These are phyloP conservation scores for Nephrotoma guestfalica DNA, from an alignment of 2,888 invertebrate species.

Conservation along the genomic window DNA sequence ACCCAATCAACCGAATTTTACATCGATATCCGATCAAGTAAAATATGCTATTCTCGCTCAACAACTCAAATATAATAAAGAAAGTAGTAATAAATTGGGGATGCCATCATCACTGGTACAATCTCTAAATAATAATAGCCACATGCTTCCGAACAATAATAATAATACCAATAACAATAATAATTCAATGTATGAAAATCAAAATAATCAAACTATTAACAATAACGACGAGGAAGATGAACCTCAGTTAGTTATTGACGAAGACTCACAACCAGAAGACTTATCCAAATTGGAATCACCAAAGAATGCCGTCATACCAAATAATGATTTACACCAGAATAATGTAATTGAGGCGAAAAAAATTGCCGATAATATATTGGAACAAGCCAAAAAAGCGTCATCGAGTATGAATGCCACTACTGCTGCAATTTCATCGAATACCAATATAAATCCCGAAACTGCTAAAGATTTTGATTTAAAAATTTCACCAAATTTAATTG, in stretches of 20 bases:
- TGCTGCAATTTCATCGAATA: conserved; percentile 11
- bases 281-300: conserved; percentile 11
- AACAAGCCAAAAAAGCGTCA: conserved; percentile 33
- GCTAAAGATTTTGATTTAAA: conserved; percentile 39
- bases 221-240: conserved; percentile 39
- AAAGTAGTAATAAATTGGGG: conserved; percentile 9
- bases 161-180: conserved; percentile 17
- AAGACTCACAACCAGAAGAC: conserved; percentile 22
- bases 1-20: conserved; percentile 10
- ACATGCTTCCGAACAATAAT: not conserved
- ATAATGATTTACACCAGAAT: conserved; percentile 31
- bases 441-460: conserved; percentile 19
- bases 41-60: conserved; percentile 66
- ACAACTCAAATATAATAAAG: conserved; percentile 49
- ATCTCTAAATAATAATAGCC: not conserved
- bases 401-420: not conserved
- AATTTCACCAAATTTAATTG: conserved; percentile 41
- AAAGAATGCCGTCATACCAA: conserved; percentile 18
- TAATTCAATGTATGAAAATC: conserved; percentile 1
- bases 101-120: not conserved
- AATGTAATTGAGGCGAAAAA: conserved; percentile 36
- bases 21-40: conserved; percentile 45
- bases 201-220: conserved; percentile 6
- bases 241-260: conserved; percentile 30
- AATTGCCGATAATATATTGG: conserved; percentile 42